A percentile compares a stretch with the other conserved stretches of the same genome.
Conservation (phyloP, 2,113 vertebrate species). For the Phasianus colchicus region DNA sequence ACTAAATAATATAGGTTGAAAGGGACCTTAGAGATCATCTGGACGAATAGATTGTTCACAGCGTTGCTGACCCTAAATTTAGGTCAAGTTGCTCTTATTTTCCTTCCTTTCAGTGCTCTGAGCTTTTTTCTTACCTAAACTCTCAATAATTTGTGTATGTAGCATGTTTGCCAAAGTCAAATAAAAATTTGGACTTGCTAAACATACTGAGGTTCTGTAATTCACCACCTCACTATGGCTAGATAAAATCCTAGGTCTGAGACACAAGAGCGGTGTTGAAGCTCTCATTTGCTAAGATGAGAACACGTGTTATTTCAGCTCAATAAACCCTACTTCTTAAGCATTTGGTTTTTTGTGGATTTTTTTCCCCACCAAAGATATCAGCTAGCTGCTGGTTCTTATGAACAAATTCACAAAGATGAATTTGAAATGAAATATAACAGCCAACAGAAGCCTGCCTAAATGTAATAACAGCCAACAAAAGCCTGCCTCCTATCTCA, state of each 20-base stretch:
- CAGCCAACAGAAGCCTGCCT: not conserved
- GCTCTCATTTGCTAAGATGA: not conserved
- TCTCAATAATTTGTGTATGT: accelerated
- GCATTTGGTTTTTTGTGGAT: not conserved
- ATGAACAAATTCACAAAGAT: not conserved
- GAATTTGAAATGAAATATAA: not conserved
- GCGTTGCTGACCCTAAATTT: not conserved
- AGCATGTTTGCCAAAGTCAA: not conserved
- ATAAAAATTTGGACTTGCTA: not conserved
- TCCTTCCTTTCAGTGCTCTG: not conserved
- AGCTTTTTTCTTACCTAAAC: not conserved
- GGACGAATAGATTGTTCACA: not conserved
- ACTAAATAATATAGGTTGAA: not conserved
- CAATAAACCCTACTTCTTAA: not conserved
- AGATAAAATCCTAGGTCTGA: not conserved
- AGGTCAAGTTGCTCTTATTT: not conserved
- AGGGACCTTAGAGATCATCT: not conserved
- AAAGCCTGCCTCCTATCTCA: not conserved
- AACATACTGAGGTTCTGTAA: not conserved
- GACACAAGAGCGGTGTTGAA: not conserved
- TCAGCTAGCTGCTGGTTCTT: not conserved
- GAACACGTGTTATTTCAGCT: not conserved
- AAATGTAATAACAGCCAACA: not conserved
- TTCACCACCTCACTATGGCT: not conserved
- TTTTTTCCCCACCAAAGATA: not conserved